These are phyloP conservation scores for Philhelius pedissequus DNA, from an alignment of 2,888 invertebrate genomes.

Conservation along the genomic window DNA sequence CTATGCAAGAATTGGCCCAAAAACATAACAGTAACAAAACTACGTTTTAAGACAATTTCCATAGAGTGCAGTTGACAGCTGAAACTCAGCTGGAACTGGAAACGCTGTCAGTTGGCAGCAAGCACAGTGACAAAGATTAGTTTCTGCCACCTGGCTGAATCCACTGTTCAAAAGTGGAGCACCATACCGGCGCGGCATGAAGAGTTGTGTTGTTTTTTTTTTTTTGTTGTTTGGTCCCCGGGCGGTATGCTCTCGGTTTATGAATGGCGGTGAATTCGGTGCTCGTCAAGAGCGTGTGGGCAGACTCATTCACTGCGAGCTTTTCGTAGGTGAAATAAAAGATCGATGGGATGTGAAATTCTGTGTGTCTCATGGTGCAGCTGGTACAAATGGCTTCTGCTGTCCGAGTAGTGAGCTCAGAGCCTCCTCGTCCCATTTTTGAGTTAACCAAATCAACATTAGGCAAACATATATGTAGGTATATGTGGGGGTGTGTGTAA, in stretches of 20 bases:
- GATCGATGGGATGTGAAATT: conserved; percentile 59
- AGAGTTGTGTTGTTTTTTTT: conserved; percentile 24
- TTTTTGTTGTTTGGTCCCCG: conserved; percentile 18
- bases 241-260: conserved; percentile 46
- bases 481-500: conserved; percentile 55
- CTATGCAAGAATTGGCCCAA: conserved; percentile 24
- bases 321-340: conserved; percentile 59
- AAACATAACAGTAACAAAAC: conserved; percentile 30
- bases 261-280: conserved; percentile 58
- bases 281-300: conserved; percentile 70
- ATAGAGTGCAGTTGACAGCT: conserved; percentile 55
- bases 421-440: neutral
- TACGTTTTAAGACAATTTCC: conserved; percentile 24
- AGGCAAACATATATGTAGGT: too few species aligned
- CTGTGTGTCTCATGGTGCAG: conserved; percentile 34
- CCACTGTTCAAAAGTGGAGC: conserved; percentile 7
- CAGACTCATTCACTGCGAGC: conserved; percentile 71
- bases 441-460: conserved; percentile 11
- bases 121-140: conserved; percentile 61
- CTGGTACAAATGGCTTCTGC: conserved; percentile 56
- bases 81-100: conserved; percentile 64
- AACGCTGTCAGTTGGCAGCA: conserved; percentile 63
- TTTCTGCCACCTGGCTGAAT: conserved; percentile 63
- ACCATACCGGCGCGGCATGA: neutral
- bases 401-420: neutral